phyloP scores from a whole-genome alignment of 2,113 vertebrate genomes.

The Trachemys scripta region DNA sequence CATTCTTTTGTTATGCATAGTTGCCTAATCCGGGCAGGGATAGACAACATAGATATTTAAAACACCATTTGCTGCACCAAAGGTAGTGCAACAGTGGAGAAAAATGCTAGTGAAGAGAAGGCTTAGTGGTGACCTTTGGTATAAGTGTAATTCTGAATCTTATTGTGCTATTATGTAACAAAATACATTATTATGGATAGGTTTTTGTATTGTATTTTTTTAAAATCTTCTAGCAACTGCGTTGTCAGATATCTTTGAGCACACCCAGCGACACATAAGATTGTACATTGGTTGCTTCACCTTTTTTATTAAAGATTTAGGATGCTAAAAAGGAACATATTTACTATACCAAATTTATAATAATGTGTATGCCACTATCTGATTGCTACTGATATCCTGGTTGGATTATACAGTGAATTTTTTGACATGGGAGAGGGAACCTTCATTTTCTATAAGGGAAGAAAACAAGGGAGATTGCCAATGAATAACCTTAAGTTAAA shows the following conservation, averaged over 20 bases:
- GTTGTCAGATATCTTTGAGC: constrained; percentile 5
- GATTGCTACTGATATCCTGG: constrained; percentile 3
- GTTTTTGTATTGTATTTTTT: constrained; percentile 22
- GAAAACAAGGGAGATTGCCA: background rate
- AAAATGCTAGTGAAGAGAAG: background rate
- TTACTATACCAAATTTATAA: constrained; percentile 3
- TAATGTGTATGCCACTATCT: background rate
- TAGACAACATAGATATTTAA: background rate
- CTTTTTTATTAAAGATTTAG: constrained; percentile 56
- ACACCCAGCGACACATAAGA: constrained; percentile 46
- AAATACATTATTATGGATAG: constrained; percentile 55
- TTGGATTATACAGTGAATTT: background rate
- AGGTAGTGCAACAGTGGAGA: background rate
- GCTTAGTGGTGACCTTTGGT: background rate
- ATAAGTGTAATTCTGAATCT: constrained; percentile 10
- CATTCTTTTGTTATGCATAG: background rate
- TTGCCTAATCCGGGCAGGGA: background rate
- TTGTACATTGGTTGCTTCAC: constrained; percentile 44
- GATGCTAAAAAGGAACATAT: constrained; percentile 51
- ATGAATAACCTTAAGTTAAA: background rate
- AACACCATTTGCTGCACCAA: background rate
- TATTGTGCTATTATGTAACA: background rate
- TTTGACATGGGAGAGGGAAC: background rate
- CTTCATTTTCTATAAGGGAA: background rate
- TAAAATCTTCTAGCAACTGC: constrained; percentile 52